Conservation (phyloP, 30 jellyfish, hydroid and myxozoan species). For the Cassiopea andromeda region DNA sequence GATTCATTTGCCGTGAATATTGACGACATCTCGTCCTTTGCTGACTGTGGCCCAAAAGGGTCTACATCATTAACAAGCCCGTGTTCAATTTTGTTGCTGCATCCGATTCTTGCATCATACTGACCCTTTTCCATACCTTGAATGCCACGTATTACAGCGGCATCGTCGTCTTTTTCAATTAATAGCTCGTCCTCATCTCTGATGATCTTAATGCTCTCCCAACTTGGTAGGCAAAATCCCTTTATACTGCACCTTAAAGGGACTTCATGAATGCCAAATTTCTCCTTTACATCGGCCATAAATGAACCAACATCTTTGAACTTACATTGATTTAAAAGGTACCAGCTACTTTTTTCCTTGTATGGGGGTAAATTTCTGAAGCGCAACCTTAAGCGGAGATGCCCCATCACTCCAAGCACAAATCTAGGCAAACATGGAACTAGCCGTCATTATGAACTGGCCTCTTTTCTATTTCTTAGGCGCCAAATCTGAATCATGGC, state of each 20-base stretch:
- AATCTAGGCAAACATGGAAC: neutral
- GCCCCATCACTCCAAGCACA: neutral
- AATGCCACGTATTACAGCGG: neutral
- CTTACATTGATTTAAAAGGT: constrained; percentile 12
- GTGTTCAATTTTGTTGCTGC: neutral
- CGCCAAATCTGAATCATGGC: constrained; percentile 62
- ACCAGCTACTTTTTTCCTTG: constrained; percentile 33
- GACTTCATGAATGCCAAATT: neutral
- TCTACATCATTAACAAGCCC: neutral
- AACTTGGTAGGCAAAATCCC: constrained; percentile 29
- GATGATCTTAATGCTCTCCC: constrained; percentile 32
- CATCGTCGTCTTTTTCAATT: constrained; percentile 14
- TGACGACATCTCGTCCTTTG: neutral
- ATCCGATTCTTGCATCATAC: neutral
- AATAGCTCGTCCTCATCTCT: constrained; percentile 54
- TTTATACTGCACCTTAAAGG: constrained; percentile 21
- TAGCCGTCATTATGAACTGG: neutral
- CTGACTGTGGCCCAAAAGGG: too few species aligned
- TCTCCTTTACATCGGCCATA: constrained; percentile 4
- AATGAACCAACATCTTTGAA: constrained; percentile 7
- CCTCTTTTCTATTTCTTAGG: constrained; percentile 4
- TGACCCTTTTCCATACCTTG: neutral
- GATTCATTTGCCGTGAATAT: neutral
- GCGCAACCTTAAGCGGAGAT: constrained; percentile 6
- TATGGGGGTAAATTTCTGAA: neutral